These are phyloP conservation scores for Clamator glandarius DNA, from an alignment of 2,797 vertebrate genomes.

Conservation along the genomic window DNA sequence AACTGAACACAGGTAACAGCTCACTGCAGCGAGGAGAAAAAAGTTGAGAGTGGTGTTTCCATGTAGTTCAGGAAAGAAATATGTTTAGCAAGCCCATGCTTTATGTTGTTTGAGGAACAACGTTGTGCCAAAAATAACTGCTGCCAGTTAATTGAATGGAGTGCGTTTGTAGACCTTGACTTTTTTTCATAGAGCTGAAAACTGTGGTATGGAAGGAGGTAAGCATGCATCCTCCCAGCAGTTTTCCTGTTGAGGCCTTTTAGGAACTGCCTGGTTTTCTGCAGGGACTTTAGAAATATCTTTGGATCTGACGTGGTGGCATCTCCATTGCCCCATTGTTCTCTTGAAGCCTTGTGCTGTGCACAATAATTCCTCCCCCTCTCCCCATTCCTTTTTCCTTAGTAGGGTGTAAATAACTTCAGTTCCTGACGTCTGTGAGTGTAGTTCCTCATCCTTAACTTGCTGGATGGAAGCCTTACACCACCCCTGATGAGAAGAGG, in stretches of 20 bases:
- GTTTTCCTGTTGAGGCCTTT: neutral
- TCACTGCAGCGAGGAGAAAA: neutral
- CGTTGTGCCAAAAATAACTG: neutral
- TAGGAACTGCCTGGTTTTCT: neutral
- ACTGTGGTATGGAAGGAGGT: neutral
- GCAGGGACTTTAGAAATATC: too few species aligned
- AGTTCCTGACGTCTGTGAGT: neutral
- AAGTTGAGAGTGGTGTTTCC: neutral
- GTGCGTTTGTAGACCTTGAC: neutral
- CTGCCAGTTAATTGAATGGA: neutral
- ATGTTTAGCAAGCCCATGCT: fast-evolving
- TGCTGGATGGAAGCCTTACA: neutral
- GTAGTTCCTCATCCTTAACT: neutral
- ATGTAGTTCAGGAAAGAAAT: neutral
- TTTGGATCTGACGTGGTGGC: neutral
- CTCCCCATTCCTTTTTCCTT: too few species aligned
- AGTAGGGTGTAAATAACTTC: neutral
- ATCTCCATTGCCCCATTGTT: neutral
- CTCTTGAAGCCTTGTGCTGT: neutral
- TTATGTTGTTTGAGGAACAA: neutral
- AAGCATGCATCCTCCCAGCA: neutral
- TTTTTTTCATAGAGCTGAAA: neutral
- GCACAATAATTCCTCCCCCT: too few species aligned
- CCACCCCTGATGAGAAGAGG: neutral
- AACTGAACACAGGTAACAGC: neutral